These are phyloP conservation scores for Petrocephalus schoutedeni DNA, from an alignment of 2,797 vertebrate species.

Conservation along the genomic window DNA sequence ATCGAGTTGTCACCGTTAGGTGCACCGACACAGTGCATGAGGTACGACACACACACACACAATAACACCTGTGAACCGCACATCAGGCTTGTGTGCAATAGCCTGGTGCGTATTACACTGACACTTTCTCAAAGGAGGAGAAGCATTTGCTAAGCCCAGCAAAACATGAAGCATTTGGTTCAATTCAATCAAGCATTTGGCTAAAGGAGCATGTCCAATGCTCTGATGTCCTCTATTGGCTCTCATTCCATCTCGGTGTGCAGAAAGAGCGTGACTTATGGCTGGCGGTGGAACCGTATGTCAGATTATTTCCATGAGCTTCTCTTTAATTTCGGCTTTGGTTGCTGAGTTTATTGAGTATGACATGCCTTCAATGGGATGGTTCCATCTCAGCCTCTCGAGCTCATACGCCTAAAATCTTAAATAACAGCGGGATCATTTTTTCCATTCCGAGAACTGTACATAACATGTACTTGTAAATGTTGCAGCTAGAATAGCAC, in stretches of 20 bases:
- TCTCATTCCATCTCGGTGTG: background rate
- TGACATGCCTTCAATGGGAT: background rate
- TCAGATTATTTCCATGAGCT: background rate
- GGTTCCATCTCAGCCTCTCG: background rate
- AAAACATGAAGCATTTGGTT: constrained; percentile 1
- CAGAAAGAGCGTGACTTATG: background rate
- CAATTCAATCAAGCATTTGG: constrained; percentile 16
- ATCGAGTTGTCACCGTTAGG: background rate
- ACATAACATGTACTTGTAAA: background rate
- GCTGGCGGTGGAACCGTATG: background rate
- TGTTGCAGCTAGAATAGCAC: background rate
- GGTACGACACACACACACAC: background rate
- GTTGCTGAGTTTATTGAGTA: background rate
- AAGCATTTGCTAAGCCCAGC: background rate
- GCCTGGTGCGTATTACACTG: background rate
- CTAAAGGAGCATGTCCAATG: background rate
- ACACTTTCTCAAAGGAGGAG: background rate
- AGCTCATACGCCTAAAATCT: background rate
- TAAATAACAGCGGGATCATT: background rate
- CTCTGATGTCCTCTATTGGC: background rate
- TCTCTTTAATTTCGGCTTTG: background rate
- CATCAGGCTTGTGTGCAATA: background rate
- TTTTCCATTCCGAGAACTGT: background rate
- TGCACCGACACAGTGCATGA: background rate
- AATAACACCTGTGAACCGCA: background rate